Base-by-base conservation (phyloP, 1,140 invertebrate genomes). In the Drosophila azteca region DNA sequence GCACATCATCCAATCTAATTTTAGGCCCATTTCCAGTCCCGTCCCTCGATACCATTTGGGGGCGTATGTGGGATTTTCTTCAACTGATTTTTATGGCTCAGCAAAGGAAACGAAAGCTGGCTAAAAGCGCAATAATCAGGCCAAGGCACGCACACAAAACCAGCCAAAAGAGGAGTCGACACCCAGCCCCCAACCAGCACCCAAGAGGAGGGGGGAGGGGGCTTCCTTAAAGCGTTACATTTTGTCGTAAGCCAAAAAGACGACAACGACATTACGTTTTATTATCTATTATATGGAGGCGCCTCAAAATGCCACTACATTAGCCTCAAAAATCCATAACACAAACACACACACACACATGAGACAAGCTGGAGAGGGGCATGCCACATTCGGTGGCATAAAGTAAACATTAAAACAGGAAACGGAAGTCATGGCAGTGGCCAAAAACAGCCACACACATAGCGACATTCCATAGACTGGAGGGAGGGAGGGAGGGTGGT, bases 391-490 rank as follows among this genome's bases (percentile, higher is more conserved):
- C 35, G 35, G 4, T 48, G 66, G 77, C 84, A 82, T 70, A 83
- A 84, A 83, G 83, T 88, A 88, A 88, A 88, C 84, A 88, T 89
- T 89, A 89, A 84, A 89, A 83, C 72, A 73, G 83, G 84, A 88
- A 89, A 80, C 79, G 79, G 83, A 88, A 77, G 72, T 68, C 57
- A 53, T 44, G 71, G 72, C 66, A 63, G 69, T 81, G 74, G 69
- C 70, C 35, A 39, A 70, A 77, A 68, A 77, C 58, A 54, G 71
- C 26, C 61, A 43, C 39, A 8, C 50, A 44, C 39, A 8, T 50
- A 44, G 50, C 77, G 74, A 80, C 74, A 78, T 75, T 71, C 35
- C 48, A 63, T 51, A 29, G 51, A 54, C 68, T 17, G 41, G 50
- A 39, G 71, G 41, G 43, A 20, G 17, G 17, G 17, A 20, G 17